These are phyloP conservation scores for Brevipalpus yothersi DNA, from an alignment of 1,140 invertebrate species.

Conservation along the genomic window DNA sequence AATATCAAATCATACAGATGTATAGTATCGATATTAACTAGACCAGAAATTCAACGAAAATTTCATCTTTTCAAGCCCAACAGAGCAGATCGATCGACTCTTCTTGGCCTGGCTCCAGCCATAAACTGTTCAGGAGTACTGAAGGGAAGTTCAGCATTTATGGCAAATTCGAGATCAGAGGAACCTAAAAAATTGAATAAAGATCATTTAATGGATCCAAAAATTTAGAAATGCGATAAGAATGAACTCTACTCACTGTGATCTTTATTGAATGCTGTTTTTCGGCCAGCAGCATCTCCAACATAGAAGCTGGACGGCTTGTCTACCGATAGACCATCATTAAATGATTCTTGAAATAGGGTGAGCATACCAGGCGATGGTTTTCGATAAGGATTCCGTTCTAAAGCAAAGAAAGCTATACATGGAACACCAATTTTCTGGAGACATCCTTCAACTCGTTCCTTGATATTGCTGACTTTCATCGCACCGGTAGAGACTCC, in stretches of 20 bases:
- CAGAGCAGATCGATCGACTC: neutral
- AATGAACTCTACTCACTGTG: conserved; percentile 1
- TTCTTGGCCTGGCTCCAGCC: neutral
- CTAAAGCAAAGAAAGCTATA: conserved; percentile 4
- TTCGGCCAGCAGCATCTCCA: conserved; percentile 12
- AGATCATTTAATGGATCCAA: neutral
- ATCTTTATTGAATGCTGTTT: conserved; percentile 4
- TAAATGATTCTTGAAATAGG: conserved; percentile 1
- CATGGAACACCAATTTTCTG: conserved; percentile 5
- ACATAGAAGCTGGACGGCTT: conserved; percentile 8
- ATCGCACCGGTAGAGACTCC: conserved; percentile 6
- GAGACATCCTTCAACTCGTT: conserved; percentile 4
- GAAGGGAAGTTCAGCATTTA: conserved; percentile 8
- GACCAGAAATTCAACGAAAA: neutral
- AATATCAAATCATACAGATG: no score
- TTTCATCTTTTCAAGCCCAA: neutral
- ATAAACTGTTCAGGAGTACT: conserved; percentile 1
- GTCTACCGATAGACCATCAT: conserved; percentile 6
- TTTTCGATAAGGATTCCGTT: conserved; percentile 9
- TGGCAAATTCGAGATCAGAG: conserved; percentile 10
- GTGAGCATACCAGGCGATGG: conserved; percentile 8
- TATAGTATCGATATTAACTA: no score
- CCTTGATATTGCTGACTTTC: conserved; percentile 4
- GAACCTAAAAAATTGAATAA: neutral
- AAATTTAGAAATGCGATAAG: neutral